These are phyloP conservation scores for Endotricha flammealis DNA, from an alignment of 2,888 invertebrate genomes.

Conservation along the genomic window DNA sequence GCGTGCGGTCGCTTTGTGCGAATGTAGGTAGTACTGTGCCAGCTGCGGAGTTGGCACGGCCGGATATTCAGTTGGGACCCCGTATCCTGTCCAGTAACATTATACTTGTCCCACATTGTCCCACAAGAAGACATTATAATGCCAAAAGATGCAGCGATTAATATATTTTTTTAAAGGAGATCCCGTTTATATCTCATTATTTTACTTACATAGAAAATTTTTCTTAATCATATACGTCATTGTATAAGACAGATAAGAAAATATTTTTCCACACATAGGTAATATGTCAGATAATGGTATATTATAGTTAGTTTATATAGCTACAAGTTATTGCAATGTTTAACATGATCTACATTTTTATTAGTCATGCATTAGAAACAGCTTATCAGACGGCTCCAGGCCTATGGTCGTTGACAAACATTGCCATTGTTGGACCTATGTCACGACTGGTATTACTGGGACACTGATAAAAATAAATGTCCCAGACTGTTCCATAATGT, in stretches of 20 bases:
- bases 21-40: constrained; percentile 29
- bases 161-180: no score
- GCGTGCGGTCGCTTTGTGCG: constrained; percentile 50
- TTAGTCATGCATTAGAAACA: constrained; percentile 10
- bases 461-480: constrained; percentile 17
- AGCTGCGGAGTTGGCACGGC: constrained; percentile 24
- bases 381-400: constrained; percentile 17
- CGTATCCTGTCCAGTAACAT: constrained; percentile 26
- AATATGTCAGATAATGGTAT: no score
- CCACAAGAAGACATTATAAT: no score
- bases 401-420: constrained; percentile 16
- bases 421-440: constrained; percentile 18
- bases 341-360: no score
- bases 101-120: no score
- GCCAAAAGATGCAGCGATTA: no score
- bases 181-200: no score
- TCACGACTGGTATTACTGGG: constrained; percentile 13
- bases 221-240: no score
- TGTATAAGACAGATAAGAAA: no score
- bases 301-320: not conserved
- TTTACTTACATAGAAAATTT: no score
- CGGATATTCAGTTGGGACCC: constrained; percentile 24
- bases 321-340: not conserved
- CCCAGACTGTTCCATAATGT: constrained; percentile 3
- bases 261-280: no score